Evolutionary conservation across 2,113 vertebrate species (phyloP).

Genomic region (Riparia riparia): DNA sequence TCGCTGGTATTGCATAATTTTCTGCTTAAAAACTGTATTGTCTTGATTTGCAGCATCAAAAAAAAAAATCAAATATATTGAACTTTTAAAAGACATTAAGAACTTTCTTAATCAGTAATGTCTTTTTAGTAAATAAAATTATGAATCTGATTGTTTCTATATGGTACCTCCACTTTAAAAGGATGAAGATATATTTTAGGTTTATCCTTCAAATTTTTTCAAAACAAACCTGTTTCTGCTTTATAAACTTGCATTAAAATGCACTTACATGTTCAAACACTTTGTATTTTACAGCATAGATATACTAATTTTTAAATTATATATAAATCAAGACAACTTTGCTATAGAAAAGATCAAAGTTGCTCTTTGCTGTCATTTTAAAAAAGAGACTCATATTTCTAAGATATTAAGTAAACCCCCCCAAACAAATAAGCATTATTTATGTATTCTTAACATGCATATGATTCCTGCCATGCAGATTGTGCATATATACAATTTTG

Average conservation of each 20-base stretch:
- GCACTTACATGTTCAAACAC: neutral
- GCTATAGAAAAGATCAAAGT: neutral
- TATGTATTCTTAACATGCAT: neutral
- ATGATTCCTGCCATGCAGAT: neutral
- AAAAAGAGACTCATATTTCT: neutral
- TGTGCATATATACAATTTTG: neutral
- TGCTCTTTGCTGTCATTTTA: neutral
- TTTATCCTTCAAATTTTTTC: neutral
- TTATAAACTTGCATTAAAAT: neutral
- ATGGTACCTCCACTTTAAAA: neutral
- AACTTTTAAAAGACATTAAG: neutral
- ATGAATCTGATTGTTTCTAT: neutral
- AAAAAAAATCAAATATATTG: neutral
- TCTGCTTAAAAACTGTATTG: neutral
- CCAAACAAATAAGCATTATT: neutral
- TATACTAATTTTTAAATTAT: neutral
- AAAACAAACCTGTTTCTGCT: neutral
- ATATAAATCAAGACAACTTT: neutral
- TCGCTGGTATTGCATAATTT: neutral
- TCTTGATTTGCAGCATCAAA: neutral
- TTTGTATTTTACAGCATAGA: neutral
- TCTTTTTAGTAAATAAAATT: neutral
- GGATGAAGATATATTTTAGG: neutral
- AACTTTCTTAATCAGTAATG: neutral
- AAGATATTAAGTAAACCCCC: neutral